phyloP scores from a whole-genome alignment of 2,113 vertebrate genomes.

The Microcebus jonahi region DNA sequence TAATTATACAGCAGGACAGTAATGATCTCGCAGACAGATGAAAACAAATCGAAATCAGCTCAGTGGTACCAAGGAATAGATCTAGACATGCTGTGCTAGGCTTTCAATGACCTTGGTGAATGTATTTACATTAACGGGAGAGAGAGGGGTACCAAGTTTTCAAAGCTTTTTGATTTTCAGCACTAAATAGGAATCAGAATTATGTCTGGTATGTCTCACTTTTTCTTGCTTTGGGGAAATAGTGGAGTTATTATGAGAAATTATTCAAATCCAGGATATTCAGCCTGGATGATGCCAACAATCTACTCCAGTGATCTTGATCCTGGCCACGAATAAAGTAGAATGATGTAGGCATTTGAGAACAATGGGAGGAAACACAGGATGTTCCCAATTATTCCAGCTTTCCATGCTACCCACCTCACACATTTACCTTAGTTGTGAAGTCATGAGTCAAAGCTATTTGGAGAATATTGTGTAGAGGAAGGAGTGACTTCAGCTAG shows the following conservation, averaged over 20 bases:
- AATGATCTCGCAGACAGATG: conserved; percentile 57
- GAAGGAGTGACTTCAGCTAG: not conserved
- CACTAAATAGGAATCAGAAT: conserved; percentile 27
- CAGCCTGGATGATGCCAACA: not conserved
- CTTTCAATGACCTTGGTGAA: not conserved
- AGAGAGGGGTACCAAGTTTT: conserved; percentile 33
- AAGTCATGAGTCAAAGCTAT: not conserved
- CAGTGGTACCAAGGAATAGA: conserved; percentile 51
- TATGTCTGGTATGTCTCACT: not conserved
- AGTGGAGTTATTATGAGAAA: not conserved
- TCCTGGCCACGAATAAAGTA: not conserved
- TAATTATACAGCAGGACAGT: conserved; percentile 77
- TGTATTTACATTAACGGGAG: conserved; percentile 39
- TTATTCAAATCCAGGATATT: not conserved
- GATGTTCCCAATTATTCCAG: not conserved
- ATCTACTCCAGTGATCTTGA: not conserved
- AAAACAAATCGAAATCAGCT: conserved; percentile 65
- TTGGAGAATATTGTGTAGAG: not conserved
- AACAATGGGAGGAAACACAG: not conserved
- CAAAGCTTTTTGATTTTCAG: conserved; percentile 63
- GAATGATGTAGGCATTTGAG: not conserved
- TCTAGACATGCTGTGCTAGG: conserved; percentile 8
- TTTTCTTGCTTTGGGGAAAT: conserved; percentile 53
- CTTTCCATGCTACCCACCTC: not conserved
- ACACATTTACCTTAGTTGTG: conserved; percentile 4